These are phyloP conservation scores for Pitangus sulphuratus DNA, from an alignment of 2,797 vertebrate genomes.

Conservation along the genomic window DNA sequence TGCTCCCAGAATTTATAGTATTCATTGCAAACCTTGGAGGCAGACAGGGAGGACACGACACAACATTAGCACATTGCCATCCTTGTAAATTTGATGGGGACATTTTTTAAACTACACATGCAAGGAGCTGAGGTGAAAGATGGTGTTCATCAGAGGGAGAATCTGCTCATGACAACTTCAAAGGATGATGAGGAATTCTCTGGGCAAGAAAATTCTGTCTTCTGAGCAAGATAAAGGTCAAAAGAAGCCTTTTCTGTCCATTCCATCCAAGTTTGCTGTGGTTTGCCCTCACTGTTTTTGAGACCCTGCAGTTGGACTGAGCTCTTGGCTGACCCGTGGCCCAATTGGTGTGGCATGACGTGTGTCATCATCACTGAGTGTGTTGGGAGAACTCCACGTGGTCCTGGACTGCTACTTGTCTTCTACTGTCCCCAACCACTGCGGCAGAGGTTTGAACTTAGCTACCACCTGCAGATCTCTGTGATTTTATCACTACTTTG, in stretches of 20 bases:
- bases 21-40: background rate
- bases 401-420: background rate
- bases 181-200: background rate
- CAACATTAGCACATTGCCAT: fast-evolving
- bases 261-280: background rate
- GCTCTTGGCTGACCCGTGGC: background rate
- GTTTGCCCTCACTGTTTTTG: background rate
- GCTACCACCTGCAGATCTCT: background rate
- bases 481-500: background rate
- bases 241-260: background rate
- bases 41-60: background rate
- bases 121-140: background rate
- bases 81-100: background rate
- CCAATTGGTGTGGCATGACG: background rate
- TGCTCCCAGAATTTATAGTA: background rate
- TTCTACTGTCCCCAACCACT: background rate
- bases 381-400: fast-evolving
- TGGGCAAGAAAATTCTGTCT: too few relatives aligned
- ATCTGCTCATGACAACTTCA: background rate
- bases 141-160: background rate
- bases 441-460: background rate
- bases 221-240: background rate
- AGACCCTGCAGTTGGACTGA: background rate
- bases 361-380: fast-evolving
- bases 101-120: background rate